phyloP scores from a whole-genome alignment of 2,797 vertebrate genomes.

The Melanotaenia parkinsoni region DNA sequence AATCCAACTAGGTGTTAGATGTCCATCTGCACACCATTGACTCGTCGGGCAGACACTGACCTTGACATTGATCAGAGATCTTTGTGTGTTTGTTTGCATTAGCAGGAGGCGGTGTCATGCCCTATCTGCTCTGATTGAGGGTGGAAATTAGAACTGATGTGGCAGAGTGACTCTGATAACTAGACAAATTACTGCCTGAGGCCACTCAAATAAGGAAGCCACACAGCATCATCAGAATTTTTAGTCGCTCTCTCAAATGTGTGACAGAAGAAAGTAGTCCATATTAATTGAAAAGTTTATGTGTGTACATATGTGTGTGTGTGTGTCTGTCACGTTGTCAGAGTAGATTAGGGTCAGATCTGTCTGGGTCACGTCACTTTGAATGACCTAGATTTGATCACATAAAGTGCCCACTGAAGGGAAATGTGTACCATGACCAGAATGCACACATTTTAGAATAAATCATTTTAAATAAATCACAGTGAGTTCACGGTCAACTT shows the following conservation, averaged over 20 bases:
- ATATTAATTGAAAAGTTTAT: constrained; percentile 49
- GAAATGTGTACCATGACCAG: constrained; percentile 17
- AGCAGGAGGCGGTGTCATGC: constrained; percentile 54
- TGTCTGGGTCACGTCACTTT: constrained; percentile 44
- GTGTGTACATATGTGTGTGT: constrained; percentile 12
- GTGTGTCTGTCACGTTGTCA: constrained; percentile 59
- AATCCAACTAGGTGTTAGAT: constrained; percentile 40
- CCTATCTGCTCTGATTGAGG: constrained; percentile 45
- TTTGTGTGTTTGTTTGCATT: constrained; percentile 46
- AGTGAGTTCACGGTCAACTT: background rate
- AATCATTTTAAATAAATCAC: background rate
- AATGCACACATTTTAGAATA: constrained; percentile 8
- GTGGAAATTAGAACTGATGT: constrained; percentile 54
- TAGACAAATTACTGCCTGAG: constrained; percentile 34
- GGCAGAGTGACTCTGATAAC: constrained; percentile 61
- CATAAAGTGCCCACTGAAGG: constrained; percentile 25
- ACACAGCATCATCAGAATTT: constrained; percentile 30
- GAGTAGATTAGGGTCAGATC: constrained; percentile 49
- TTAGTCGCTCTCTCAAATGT: constrained; percentile 23
- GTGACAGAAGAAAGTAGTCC: constrained; percentile 36
- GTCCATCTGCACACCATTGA: constrained; percentile 67
- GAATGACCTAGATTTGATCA: constrained; percentile 56
- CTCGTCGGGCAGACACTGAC: constrained; percentile 36
- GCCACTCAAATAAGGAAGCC: constrained; percentile 34
- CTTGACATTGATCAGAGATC: constrained; percentile 39